Evolutionary conservation across 1,140 invertebrate species (phyloP).

Genomic region (Liolophura sinensis): DNA sequence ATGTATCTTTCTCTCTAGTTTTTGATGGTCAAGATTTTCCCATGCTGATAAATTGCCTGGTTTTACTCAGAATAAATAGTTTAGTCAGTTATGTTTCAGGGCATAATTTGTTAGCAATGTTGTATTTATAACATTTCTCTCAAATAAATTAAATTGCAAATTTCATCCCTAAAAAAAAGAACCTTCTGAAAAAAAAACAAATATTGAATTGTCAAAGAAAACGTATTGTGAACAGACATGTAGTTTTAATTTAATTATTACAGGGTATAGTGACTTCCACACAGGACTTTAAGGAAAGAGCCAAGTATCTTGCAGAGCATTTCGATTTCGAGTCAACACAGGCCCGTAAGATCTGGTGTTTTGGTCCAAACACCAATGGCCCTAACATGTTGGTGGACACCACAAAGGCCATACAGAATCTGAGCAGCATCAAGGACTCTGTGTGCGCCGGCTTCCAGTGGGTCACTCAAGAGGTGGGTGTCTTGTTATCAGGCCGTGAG

Average conservation of each 20-base stretch:
- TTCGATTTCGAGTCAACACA: slow-evolving; percentile 98
- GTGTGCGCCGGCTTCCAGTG: slow-evolving; percentile 99
- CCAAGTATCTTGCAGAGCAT: slow-evolving; percentile 89
- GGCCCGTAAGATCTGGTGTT: slow-evolving; percentile 99
- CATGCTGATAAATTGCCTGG: too few relatives aligned
- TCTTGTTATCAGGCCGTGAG: neutral
- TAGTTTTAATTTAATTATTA: slow-evolving; percentile 24
- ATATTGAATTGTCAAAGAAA: too few relatives aligned
- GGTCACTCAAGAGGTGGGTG: slow-evolving; percentile 89
- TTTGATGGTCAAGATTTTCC: too few relatives aligned
- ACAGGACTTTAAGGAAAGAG: slow-evolving; percentile 95
- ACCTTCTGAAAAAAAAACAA: slow-evolving; percentile 6
- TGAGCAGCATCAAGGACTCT: slow-evolving; percentile 90
- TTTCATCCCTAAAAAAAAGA: too few relatives aligned
- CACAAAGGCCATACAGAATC: slow-evolving; percentile 95
- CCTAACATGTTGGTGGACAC: slow-evolving; percentile 97
- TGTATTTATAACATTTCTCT: slow-evolving; percentile 1
- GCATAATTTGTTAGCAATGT: too few relatives aligned
- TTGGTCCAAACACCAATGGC: slow-evolving; percentile 96
- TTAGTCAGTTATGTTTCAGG: too few relatives aligned
- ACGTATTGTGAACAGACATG: too few relatives aligned
- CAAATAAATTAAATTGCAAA: too few relatives aligned
- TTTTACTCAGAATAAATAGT: too few relatives aligned
- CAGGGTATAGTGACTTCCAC: slow-evolving; percentile 89
- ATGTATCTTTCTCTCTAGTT: too few relatives aligned